phyloP scores from a whole-genome alignment of 37 sponge, comb jelly and placozoan genomes.

The Halichondria panicea region DNA sequence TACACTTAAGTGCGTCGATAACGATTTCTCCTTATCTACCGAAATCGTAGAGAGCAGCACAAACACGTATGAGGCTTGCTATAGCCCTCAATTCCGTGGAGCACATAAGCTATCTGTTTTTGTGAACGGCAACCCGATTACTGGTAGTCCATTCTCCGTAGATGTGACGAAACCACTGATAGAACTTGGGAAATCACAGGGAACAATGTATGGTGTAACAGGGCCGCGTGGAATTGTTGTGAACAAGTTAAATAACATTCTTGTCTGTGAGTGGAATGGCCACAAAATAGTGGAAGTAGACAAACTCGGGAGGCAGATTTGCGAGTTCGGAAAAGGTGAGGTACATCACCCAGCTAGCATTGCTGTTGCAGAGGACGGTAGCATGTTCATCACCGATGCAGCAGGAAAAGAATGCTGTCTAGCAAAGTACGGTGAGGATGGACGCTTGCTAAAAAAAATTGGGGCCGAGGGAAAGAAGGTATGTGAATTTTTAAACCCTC shows the following conservation, averaged over 20 bases:
- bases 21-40: neutral
- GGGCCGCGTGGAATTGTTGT: neutral
- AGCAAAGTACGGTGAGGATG: neutral
- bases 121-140: slow-evolving; percentile 12
- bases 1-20: slow-evolving; percentile 3
- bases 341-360: slow-evolving; percentile 24
- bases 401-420: neutral
- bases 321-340: neutral
- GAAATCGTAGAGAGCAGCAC: neutral
- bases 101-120: neutral
- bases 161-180: neutral
- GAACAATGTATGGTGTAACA: neutral
- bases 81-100: neutral
- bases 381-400: slow-evolving; percentile 9
- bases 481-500: slow-evolving; percentile 16
- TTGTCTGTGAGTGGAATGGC: slow-evolving; percentile 23
- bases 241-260: neutral
- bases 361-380: neutral
- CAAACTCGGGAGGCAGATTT: slow-evolving; percentile 11
- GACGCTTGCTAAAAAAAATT: neutral
- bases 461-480: neutral
- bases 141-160: slow-evolving; percentile 14
- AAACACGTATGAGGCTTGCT: neutral
- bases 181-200: slow-evolving; percentile 1
- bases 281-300: slow-evolving; percentile 1